Base-by-base conservation (phyloP, 2,113 vertebrate species). In the Aldabrachelys gigantea region DNA sequence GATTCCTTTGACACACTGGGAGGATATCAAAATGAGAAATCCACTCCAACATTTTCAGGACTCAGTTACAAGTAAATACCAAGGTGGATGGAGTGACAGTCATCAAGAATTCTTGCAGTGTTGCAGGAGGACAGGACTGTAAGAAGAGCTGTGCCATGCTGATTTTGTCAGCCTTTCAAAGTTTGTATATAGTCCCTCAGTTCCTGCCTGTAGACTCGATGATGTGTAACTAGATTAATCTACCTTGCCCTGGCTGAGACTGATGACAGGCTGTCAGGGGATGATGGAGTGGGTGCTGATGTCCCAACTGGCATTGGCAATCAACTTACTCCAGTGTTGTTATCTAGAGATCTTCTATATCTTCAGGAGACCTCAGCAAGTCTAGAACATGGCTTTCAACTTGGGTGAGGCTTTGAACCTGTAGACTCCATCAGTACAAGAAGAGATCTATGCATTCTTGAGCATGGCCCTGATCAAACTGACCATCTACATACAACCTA, bases 141-240 rank as follows among this genome's bases (percentile, higher is more conserved):
- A 22, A 47, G 41, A 29, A 5, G 47, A 24, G 49, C 65, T 69
- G 65, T 38, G 65, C n/a, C 65, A 10, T 72, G 17, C 65, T 38
- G 49, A 81, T 81, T 31, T 44, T 29, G 76, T 38, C 21, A n/a
- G 50, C 29, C 2, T 5, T 9, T 78, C 29, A 35, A 80, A 52
- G 10, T 24, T 35, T 35, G 54, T 27, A 1, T 1, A 22, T 41
- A 35, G 21, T 14, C 3, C 41, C 44, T 19, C 54, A 87, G 41
- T 11, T 76, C 14, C n/a, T 38, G 79, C 24, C 38, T 19, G 2
- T 0, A 25, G n/a, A 12, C 0, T 1, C 53, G 57, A 47, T 8
- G 65, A 72, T 17, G 65, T 38, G 65, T 21, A 14, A 72, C n/a
- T 72, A 10, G 65, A 72, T 72, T 72, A 38, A 72, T 38, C n/a